Evolutionary conservation across 2,113 vertebrate species (phyloP), one percentile per base, ranked within the genome.

Genomic region (Muntiacus muntjak): DNA sequence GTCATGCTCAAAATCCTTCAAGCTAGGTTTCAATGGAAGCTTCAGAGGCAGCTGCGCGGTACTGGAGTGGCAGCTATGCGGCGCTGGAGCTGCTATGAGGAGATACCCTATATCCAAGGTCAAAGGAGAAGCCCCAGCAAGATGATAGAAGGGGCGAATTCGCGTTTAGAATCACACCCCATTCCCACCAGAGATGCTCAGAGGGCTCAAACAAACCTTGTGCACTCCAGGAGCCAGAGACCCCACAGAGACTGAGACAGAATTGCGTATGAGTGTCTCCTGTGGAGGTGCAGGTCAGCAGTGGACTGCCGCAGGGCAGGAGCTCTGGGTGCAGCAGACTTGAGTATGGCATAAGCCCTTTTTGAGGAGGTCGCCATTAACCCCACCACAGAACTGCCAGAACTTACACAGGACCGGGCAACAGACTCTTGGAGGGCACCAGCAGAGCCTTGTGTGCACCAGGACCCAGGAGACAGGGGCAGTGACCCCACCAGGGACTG

Each of bases 71-170:
- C 30, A 33, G 30, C 30, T 9, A 3, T 0, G 1, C 1, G 3
- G 33, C 1, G 7, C 30, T 67, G 16, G 16, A 19, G 62, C 64
- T 5, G 33, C 33, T 2, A 1, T 67, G 64, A 36, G 64, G 17
- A 67, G 33, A 36, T 11, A 67, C 17, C 14, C 33, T 17, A 67
- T 8, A 0, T 36, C 64, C 64, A 67, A 21, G 17, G 64, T n/a
- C 64, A 36, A 36, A 67, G 64, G 33, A 67, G 64, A 67, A 67
- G 64, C 33, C 33, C 62, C 64, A 67, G 64, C 33, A 36, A 36
- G 33, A 36, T 1, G 33, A 17, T 0, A 36, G 64, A n/a, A 67
- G 64, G 33, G 17, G 64, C 1, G 0, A 36, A 67, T 36, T 36
- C 64, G 9, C 8, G 0, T 67, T 67, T 67, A 67, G 64, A 67